phyloP scores from a whole-genome alignment of 1,140 invertebrate genomes.

The Apocrypta bakeri region DNA sequence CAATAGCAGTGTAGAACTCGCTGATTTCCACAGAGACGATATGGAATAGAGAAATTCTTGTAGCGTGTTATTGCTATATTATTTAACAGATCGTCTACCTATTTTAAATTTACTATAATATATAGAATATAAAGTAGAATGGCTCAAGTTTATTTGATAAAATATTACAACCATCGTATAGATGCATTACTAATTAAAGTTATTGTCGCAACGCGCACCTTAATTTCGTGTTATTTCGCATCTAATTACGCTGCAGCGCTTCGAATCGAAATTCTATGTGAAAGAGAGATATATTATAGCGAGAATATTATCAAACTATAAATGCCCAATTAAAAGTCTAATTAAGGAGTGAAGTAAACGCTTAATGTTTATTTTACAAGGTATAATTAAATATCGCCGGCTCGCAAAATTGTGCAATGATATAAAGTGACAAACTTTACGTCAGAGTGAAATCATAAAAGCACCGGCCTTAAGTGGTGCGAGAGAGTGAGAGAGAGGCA shows the following conservation, averaged over 20 bases:
- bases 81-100: too few relatives aligned
- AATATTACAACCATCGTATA: background rate
- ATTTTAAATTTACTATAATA: too few relatives aligned
- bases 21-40: background rate
- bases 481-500: slow-evolving; percentile 7
- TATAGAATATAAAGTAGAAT: too few relatives aligned
- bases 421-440: slow-evolving; percentile 46
- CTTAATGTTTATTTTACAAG: slow-evolving; percentile 31
- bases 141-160: too few relatives aligned
- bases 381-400: slow-evolving; percentile 26
- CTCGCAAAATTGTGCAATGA: background rate
- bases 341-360: slow-evolving; percentile 14
- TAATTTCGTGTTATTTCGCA: background rate
- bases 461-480: slow-evolving; percentile 27
- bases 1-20: background rate
- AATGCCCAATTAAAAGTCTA: slow-evolving; percentile 16
- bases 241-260: background rate
- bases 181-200: background rate
- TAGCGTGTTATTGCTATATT: too few relatives aligned
- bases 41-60: too few relatives aligned
- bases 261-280: background rate
- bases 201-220: background rate
- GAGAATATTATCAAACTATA: slow-evolving; percentile 31
- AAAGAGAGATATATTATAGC: background rate
- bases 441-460: slow-evolving; percentile 49